These are phyloP conservation scores for Melieria omissa DNA, from an alignment of 2,888 invertebrate species.

Conservation along the genomic window DNA sequence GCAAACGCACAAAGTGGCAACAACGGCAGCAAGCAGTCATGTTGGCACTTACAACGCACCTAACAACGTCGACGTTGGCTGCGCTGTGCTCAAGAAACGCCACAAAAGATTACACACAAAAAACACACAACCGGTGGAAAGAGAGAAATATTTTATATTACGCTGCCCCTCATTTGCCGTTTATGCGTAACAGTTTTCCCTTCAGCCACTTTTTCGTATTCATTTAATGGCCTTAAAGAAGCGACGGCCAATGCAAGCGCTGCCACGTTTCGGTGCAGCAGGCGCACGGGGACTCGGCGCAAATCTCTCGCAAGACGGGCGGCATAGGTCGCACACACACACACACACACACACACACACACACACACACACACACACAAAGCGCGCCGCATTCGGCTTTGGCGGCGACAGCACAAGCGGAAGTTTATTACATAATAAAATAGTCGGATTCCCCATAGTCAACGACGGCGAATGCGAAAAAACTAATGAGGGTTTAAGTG, in stretches of 20 bases:
- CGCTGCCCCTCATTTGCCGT: too few relatives aligned
- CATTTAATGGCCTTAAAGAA: slow-evolving; percentile 15
- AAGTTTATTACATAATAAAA: slow-evolving; percentile 41
- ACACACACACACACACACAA: too few relatives aligned
- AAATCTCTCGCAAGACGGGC: not conserved
- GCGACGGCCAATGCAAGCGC: not conserved
- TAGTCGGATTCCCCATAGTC: slow-evolving; percentile 2
- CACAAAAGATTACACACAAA: slow-evolving; percentile 10
- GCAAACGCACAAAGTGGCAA: too few relatives aligned
- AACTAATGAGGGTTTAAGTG: not conserved
- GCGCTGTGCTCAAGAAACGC: not conserved
- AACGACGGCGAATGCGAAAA: not conserved
- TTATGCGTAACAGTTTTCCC: too few relatives aligned
- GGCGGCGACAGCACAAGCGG: slow-evolving; percentile 29
- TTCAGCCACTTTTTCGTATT: too few relatives aligned
- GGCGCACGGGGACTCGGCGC: not conserved
- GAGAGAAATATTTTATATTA: too few relatives aligned
- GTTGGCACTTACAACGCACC: too few relatives aligned
- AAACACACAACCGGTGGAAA: not conserved
- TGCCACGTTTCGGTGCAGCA: slow-evolving; percentile 1
- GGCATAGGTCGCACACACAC: not conserved
- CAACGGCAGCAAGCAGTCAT: too few relatives aligned
- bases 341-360: too few relatives aligned
- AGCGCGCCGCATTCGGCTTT: not conserved
- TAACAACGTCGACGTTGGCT: not conserved